These are phyloP conservation scores for Phrynocephalus vlangalii DNA, from an alignment of 2,797 vertebrate species.

Conservation along the genomic window DNA sequence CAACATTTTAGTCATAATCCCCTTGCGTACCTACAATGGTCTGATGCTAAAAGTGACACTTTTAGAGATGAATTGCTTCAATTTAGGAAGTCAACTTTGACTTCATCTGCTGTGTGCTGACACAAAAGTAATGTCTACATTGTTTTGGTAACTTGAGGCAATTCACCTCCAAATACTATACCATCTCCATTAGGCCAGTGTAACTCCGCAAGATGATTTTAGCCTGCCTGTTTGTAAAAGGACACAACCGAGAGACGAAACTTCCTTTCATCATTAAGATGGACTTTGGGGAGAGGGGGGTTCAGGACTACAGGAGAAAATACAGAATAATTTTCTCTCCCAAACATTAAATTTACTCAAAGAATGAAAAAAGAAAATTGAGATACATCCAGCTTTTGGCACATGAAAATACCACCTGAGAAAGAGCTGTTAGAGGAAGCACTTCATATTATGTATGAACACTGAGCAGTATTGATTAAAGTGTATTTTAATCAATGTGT, in stretches of 20 bases:
- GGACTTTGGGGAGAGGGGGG: not conserved
- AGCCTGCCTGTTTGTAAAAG: not conserved
- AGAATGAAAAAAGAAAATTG: not conserved
- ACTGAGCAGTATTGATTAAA: constrained; percentile 72
- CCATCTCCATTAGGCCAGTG: too few species aligned
- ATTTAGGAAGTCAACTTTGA: too few species aligned
- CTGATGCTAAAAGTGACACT: too few species aligned
- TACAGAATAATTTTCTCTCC: not conserved
- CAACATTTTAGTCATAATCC: too few species aligned
- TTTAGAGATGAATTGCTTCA: too few species aligned
- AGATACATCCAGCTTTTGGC: not conserved
- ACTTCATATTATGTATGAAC: constrained; percentile 65
- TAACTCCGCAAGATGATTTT: too few species aligned
- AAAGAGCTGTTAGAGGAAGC: constrained; percentile 33
- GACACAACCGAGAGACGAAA: not conserved
- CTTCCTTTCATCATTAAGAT: not conserved
- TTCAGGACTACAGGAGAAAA: not conserved
- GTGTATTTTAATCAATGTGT: constrained; percentile 69
- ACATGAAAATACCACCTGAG: constrained; percentile 22
- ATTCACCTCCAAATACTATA: too few species aligned
- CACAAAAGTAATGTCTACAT: too few species aligned
- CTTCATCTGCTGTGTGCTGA: too few species aligned
- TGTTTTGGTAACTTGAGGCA: too few species aligned
- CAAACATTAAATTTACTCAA: not conserved
- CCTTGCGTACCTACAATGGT: too few species aligned